Conservation (phyloP, 2,888 invertebrate species). For the Dasypogon diadema region DNA sequence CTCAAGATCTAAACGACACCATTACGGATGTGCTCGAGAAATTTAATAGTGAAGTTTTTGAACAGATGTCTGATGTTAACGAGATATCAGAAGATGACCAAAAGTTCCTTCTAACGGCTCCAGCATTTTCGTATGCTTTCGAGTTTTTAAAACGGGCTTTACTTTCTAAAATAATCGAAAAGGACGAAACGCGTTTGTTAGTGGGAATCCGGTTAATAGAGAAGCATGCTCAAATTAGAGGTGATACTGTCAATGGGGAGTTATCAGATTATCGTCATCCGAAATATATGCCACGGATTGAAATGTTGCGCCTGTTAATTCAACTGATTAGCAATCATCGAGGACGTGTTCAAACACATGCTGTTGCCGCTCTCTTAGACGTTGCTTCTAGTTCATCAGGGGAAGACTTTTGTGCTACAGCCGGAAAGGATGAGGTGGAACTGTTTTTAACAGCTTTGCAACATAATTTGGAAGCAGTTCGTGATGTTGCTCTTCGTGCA, state of each 20-base stretch:
- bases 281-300: constrained; percentile 81
- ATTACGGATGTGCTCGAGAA: constrained; percentile 74
- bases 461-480: constrained; percentile 76
- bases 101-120: constrained; percentile 69
- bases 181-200: constrained; percentile 72
- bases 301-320: constrained; percentile 84
- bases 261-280: constrained; percentile 77
- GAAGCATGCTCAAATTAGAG: constrained; percentile 78
- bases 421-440: constrained; percentile 78
- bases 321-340: constrained; percentile 78
- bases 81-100: constrained; percentile 60
- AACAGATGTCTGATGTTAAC: constrained; percentile 62
- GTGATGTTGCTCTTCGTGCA: constrained; percentile 85
- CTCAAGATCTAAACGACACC: constrained; percentile 75
- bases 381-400: constrained; percentile 83
- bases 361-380: constrained; percentile 83
- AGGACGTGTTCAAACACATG: constrained; percentile 82
- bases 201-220: constrained; percentile 77
- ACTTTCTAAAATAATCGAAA: constrained; percentile 68
- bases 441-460: constrained; percentile 83
- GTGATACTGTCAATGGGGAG: constrained; percentile 64
- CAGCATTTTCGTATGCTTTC: constrained; percentile 87
- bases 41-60: constrained; percentile 70
- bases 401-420: constrained; percentile 73
- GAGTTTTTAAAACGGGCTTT: constrained; percentile 79